Base-by-base conservation (phyloP, 2,888 invertebrate species). In the Ochropacha duplaris region DNA sequence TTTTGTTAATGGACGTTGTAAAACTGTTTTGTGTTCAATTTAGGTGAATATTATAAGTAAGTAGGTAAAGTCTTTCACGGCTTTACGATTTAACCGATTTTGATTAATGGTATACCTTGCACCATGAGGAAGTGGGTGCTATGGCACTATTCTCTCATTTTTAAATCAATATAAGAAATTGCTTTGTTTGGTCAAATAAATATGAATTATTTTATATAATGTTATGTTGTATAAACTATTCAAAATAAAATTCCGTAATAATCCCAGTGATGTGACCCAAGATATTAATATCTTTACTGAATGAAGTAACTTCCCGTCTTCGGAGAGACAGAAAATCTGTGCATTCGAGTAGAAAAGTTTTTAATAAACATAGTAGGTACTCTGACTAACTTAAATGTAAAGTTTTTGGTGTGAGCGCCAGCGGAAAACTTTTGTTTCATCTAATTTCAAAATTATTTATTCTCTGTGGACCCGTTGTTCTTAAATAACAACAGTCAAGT, bases 1-100 rank as follows among this genome's bases (percentile, higher is more conserved):
- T 24, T 31, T 51, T 39, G 24, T 59, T 57, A 57, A 62, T 59
- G 54, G 57, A 60, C 55, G 39, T 56, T 54, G 19, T 44, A 44
- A 39, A 39, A 39, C n/a, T 39, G 14, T 44, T 44, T 44, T 19
- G 44, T 5, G 14, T n/a, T 36, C 4, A 4, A 36, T 36, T 44
- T 44, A 44, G 3, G 9, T 19, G 44, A n/a, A 44, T 19, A 19
- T 44, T 4, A 39, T 36, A 9, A 9, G 9, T 9, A 31, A 31
- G n/a, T n/a, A n/a, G n/a, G n/a, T n/a, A n/a, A n/a, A n/a, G n/a
- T n/a, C n/a, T n/a, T n/a, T n/a, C n/a, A n/a, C n/a, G n/a, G n/a
- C n/a, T n/a, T n/a, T n/a, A n/a, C n/a, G n/a, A n/a, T n/a, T n/a
- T n/a, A n/a, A n/a, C n/a, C n/a, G n/a, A n/a, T n/a, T n/a, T n/a